Evolutionary conservation across 2,888 invertebrate species (phyloP).

Genomic region (Yponomeuta evonymella): DNA sequence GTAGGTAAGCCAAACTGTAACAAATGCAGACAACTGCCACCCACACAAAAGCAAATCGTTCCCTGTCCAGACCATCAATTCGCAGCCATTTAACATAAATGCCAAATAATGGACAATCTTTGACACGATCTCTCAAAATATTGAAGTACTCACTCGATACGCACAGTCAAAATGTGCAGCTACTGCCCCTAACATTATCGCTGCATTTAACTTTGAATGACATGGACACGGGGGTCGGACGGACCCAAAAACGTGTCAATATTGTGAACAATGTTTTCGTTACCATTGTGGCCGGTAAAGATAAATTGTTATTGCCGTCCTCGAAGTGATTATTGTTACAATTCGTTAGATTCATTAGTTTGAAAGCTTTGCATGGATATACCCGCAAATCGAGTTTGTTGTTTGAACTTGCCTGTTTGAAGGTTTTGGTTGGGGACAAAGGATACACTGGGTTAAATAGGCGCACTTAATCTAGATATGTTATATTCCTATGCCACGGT

Average conservation of each 20-base stretch:
- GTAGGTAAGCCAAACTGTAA: neutral
- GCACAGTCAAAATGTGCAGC: constrained; percentile 27
- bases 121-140: constrained; percentile 64
- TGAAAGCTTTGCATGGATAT: constrained; percentile 38
- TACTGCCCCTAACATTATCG: constrained; percentile 22
- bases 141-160: constrained; percentile 32
- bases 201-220: constrained; percentile 47
- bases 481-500: no score
- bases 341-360: constrained; percentile 58
- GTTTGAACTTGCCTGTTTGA: no score
- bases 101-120: constrained; percentile 49
- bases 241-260: constrained; percentile 67
- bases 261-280: constrained; percentile 69
- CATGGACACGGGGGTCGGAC: constrained; percentile 52
- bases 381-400: neutral
- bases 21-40: neutral
- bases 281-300: constrained; percentile 64
- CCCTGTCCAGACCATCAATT: constrained; percentile 11
- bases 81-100: constrained; percentile 16
- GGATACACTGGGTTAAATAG: no score
- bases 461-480: no score
- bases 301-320: constrained; percentile 64
- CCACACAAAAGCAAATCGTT: neutral
- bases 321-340: constrained; percentile 48
- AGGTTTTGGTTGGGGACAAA: no score